These are phyloP conservation scores for Antennarius maculatus DNA, from an alignment of 2,797 vertebrate genomes.

Conservation along the genomic window DNA sequence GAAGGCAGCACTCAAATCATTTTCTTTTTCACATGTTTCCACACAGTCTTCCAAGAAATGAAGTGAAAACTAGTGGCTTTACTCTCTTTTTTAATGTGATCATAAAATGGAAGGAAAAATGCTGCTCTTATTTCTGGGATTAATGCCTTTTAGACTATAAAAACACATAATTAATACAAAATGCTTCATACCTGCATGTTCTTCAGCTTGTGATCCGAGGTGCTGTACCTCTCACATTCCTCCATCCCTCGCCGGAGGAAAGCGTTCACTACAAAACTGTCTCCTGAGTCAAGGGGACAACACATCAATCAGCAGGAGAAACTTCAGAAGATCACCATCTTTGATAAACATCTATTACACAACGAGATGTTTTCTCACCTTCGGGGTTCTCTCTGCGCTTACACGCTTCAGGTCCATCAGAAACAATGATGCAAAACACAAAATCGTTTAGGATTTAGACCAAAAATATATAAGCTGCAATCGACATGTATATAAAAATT, in stretches of 20 bases:
- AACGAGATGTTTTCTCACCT: constrained; percentile 76
- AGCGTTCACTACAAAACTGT: constrained; percentile 86
- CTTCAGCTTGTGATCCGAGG: constrained; percentile 76
- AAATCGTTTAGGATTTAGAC: constrained; percentile 24
- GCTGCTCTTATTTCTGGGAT: background rate
- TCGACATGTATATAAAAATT: background rate
- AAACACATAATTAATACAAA: background rate
- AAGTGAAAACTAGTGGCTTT: no score
- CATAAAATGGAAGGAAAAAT: background rate
- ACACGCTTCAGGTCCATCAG: constrained; percentile 69
- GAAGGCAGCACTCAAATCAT: background rate
- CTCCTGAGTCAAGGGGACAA: constrained; percentile 71
- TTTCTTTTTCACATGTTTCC: background rate
- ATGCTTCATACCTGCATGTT: constrained; percentile 77
- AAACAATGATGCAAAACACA: constrained; percentile 45
- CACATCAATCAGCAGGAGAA: constrained; percentile 8
- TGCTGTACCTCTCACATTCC: constrained; percentile 78
- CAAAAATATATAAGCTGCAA: background rate
- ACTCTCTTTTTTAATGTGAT: background rate
- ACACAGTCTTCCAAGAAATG: no score
- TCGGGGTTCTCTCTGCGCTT: constrained; percentile 87
- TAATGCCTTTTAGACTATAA: no score
- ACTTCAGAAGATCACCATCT: background rate
- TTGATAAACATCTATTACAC: background rate
- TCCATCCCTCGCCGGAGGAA: constrained; percentile 81